phyloP scores from a whole-genome alignment of 2,797 vertebrate species.

The Dryobates pubescens region DNA sequence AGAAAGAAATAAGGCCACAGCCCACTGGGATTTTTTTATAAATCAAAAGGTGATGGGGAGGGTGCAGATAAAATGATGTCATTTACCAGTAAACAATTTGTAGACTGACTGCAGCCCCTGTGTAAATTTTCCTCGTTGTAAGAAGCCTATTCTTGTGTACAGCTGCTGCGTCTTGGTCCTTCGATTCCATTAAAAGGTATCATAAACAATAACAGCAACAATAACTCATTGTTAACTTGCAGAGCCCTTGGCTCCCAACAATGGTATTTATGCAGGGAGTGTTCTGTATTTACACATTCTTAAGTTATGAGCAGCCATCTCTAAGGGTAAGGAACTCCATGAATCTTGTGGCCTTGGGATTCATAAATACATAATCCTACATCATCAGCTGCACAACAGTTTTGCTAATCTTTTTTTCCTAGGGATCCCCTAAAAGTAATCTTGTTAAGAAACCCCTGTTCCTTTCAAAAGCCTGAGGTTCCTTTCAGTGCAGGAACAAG shows the following conservation, averaged over 20 bases:
- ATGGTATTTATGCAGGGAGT: neutral
- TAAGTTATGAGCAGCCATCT: slow-evolving; percentile 3
- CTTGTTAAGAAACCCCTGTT: neutral
- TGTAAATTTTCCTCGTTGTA: neutral
- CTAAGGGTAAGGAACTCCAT: neutral
- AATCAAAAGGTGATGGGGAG: neutral
- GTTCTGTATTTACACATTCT: neutral
- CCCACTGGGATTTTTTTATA: neutral
- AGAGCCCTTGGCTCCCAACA: neutral
- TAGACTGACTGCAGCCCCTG: neutral
- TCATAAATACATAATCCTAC: neutral
- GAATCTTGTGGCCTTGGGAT: neutral
- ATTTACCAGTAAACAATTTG: slow-evolving; percentile 13
- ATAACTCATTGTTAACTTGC: neutral
- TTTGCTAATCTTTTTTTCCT: neutral
- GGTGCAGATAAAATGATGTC: neutral
- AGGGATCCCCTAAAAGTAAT: neutral
- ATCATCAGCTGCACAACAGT: neutral
- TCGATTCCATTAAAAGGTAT: neutral
- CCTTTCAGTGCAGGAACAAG: neutral
- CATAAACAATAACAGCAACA: slow-evolving; percentile 35
- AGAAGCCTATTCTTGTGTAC: neutral
- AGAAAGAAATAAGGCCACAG: neutral
- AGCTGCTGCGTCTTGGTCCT: neutral
- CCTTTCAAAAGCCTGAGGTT: neutral